These are phyloP conservation scores for Colletes latitarsis DNA, from an alignment of 1,140 invertebrate genomes.

Conservation along the genomic window DNA sequence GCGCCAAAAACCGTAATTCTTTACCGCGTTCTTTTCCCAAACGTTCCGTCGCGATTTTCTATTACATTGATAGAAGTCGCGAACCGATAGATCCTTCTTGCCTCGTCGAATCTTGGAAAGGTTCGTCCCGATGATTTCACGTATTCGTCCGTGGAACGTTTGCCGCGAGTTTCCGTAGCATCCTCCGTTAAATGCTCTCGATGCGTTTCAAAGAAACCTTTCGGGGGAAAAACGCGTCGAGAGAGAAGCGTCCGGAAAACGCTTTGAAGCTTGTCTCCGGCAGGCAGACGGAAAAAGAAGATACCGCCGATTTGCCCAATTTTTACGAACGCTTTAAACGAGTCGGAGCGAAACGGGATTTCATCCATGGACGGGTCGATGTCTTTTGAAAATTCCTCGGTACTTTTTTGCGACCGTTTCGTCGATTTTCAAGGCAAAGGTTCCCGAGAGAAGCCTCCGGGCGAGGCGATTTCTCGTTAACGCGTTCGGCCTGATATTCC, in stretches of 20 bases:
- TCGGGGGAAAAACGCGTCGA: neutral
- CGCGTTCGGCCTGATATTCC: neutral
- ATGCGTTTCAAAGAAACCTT: conserved; percentile 12
- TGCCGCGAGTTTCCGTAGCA: neutral
- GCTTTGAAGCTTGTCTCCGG: conserved; percentile 37
- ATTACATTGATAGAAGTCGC: neutral
- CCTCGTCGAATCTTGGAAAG: too few species aligned
- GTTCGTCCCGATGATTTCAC: neutral
- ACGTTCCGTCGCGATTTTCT: neutral
- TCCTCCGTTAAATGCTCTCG: conserved; percentile 13
- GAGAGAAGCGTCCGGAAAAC: conserved; percentile 5
- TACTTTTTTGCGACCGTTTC: too few species aligned
- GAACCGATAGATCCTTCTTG: too few species aligned
- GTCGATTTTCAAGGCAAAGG: too few species aligned
- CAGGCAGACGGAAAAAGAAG: conserved; percentile 41
- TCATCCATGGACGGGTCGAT: conserved; percentile 4
- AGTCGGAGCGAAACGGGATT: conserved; percentile 24
- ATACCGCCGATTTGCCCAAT: conserved; percentile 38
- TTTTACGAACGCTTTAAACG: conserved; percentile 34
- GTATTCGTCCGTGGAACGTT: conserved; percentile 1
- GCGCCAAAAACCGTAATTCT: too few species aligned
- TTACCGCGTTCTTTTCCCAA: too few species aligned
- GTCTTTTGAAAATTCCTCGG: neutral
- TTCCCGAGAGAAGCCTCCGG: too few species aligned
- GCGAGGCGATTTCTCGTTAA: neutral